Evolutionary conservation across 2,888 invertebrate genomes (phyloP).

Genomic region (Tetropium fuscum): DNA sequence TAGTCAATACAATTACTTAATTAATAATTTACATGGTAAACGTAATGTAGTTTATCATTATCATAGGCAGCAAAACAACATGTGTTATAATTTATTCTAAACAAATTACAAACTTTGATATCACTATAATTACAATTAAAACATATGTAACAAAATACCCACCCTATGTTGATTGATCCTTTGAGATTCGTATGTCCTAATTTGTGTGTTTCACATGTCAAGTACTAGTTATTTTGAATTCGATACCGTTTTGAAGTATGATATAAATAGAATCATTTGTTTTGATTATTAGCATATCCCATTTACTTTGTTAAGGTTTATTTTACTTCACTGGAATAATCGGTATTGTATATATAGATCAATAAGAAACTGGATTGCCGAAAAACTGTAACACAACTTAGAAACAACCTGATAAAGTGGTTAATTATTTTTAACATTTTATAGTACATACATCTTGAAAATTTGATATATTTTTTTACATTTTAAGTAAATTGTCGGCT

Average conservation of each 20-base stretch:
- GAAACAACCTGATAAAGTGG: neutral
- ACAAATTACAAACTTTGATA: neutral
- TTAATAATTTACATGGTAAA: conserved; percentile 3
- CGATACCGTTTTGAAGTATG: conserved; percentile 1
- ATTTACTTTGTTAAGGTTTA: conserved; percentile 4
- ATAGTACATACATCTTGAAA: too few relatives aligned
- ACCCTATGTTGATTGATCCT: neutral
- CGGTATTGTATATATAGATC: conserved; percentile 15
- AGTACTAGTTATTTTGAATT: conserved; percentile 1
- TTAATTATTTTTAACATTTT: too few relatives aligned
- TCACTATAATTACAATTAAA: neutral
- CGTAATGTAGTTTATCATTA: neutral
- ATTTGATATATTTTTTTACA: too few relatives aligned
- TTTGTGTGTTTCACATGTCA: conserved; percentile 5
- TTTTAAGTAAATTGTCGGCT: too few relatives aligned
- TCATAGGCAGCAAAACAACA: neutral
- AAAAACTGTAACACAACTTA: conserved; percentile 13
- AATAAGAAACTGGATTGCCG: conserved; percentile 5
- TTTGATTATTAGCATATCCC: conserved; percentile 11
- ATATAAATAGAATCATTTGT: neutral
- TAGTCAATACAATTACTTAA: conserved; percentile 1
- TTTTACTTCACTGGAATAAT: conserved; percentile 3
- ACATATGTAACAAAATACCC: too few relatives aligned
- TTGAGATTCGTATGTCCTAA: neutral
- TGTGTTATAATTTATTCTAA: neutral